Evolutionary conservation across 2,797 vertebrate species (phyloP).

Genomic region (Florisuga fusca): DNA sequence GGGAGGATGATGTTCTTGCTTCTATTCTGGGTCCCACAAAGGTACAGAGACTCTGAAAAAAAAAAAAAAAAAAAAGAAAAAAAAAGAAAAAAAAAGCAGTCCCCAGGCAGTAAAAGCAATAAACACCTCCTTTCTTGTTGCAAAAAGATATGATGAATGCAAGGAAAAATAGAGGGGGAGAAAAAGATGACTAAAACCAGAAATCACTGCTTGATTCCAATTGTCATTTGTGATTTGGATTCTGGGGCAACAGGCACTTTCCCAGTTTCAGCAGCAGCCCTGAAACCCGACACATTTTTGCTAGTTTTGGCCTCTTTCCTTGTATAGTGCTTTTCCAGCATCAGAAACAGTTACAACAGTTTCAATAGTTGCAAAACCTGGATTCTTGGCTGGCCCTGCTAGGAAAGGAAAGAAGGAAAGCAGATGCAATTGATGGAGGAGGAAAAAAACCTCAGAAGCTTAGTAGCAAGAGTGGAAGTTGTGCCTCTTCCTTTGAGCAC

Average conservation of each 20-base stretch:
- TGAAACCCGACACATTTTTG: neutral
- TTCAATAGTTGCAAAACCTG: neutral
- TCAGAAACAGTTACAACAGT: neutral
- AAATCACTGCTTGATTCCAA: neutral
- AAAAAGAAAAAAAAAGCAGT: neutral
- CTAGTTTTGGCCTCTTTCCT: conserved; percentile 8
- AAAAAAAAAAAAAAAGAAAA: neutral
- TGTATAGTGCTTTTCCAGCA: neutral
- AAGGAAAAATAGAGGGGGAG: neutral
- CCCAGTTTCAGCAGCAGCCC: neutral
- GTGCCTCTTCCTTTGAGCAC: neutral
- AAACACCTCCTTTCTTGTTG: neutral
- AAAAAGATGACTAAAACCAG: neutral
- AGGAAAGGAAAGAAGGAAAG: neutral
- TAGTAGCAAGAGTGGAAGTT: neutral
- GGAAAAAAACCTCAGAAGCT: neutral
- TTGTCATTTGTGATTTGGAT: neutral
- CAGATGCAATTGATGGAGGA: neutral
- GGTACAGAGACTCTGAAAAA: neutral
- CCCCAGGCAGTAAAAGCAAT: neutral
- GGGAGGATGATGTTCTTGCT: neutral
- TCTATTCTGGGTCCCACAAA: neutral
- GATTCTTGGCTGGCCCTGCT: neutral
- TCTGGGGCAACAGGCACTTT: neutral
- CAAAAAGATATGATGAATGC: neutral